Base-by-base conservation (phyloP, 2,888 invertebrate species). In the Rutpela maculata region DNA sequence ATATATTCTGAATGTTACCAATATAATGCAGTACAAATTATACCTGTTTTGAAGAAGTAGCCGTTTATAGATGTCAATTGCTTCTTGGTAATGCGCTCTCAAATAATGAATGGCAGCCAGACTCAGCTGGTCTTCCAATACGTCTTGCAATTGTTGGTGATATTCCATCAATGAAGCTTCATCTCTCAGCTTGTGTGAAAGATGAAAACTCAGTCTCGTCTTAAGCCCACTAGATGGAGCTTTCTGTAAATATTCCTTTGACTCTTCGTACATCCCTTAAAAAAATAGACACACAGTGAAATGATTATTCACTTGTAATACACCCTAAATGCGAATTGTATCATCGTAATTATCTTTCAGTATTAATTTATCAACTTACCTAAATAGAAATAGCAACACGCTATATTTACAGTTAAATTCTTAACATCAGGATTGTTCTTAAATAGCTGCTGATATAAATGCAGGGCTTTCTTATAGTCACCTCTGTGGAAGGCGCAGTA, bases 31-130 rank as follows among this genome's bases (percentile, higher is more conserved):
- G 22, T 1, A 26, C 22, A 26, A 26, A 26, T 0, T 35, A 35
- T 35, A 97, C 97, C 98, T 95, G 91, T 98, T 96, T 85, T 98
- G 97, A 22, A 98, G 90, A 15, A 99, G 91, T 72, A 99, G 93
- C 78, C 97, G 93, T 90, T 99, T 99, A 88, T 99, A 99, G 80
- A 99, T 97, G 89, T 99, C 99, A 79, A 99, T 98, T 63, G 99
- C 99, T 89, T 99, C 99, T 88, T 99, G 98, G 88, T 99, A 99
- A 90, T 99, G 99, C 7, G 97, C 96, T 73, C 99, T 92, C 74
- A 99, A 91, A 88, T 98, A 99, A 89, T 99, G 99, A 82, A 99
- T 96, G 0, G 99, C 97, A 0, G 99, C 99, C 73, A 99, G 90
- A 84, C 98, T 97, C 56, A 99, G 92, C 89, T 99, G 98, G 91